Evolutionary conservation across 2,888 invertebrate species (phyloP), one percentile per base, ranked within the genome.

Genomic region (Nowickia ferox): DNA sequence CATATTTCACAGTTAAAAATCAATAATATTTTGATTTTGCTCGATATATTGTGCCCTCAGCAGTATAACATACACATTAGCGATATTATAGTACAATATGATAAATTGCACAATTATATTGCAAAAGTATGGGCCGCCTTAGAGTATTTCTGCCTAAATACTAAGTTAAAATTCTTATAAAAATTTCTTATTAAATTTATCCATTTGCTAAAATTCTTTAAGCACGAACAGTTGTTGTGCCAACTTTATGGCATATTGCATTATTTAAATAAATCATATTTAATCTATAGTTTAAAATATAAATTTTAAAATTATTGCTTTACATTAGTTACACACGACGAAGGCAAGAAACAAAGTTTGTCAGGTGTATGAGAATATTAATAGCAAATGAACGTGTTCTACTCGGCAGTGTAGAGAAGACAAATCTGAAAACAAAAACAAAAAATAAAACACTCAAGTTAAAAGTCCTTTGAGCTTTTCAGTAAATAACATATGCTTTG

Each of bases 181-280:
- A 30, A 30, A 30, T 30, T 30, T 4, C 2, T 30, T 30, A 30
- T 30, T 30, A 30, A 6, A 30, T 6, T 30, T 30, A 30, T 6
- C 0, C 30, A 30, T 30, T 30, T 30, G 6, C 0, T 30, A 57
- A 40, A 59, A 59, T n/a, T 59, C 59, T 10, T 55, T 3, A 38
- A 59, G 15, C 9, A 59, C 9, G 15, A 11, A 42, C 11, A 61
- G 40, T 40, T 61, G 61, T 4, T 42, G 9, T n/a, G 42, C 61
- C 17, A 61, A 61, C 51, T 6, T 17, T 48, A 19, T 44, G 30
- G 19, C 22, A 57, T 57, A 13, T 51, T 44, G 10, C 11, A 11
- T 30, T 61, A 44, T 46, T 51, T 44, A 69, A 51, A 78, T 69
- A 78, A 78, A 69, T 78, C 78, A 78, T 69, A 38, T 61, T 51